A percentile compares a stretch with the other conserved stretches of the same genome.
phyloP scores from a whole-genome alignment of 2,113 vertebrate genomes.

The Antidorcas marsupialis region DNA sequence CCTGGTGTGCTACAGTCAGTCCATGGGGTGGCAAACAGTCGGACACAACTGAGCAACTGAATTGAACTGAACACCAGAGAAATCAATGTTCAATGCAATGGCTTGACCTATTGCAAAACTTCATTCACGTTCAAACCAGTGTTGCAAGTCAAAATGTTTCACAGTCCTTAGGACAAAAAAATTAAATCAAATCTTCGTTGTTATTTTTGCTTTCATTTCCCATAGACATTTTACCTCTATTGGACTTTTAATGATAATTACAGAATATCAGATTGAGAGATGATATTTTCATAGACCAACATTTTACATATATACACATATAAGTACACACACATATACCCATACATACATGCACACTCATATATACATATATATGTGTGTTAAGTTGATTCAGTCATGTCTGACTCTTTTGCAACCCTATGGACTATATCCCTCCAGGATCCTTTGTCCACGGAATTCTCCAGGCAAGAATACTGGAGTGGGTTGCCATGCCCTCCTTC shows the following conservation, averaged over 20 bases:
- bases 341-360: not conserved
- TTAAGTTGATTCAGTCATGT: not conserved
- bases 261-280: not conserved
- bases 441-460: not conserved
- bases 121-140: not conserved
- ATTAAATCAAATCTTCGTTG: not conserved
- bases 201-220: not conserved
- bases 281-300: not conserved
- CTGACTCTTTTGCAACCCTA: not conserved
- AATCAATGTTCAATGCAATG: not conserved
- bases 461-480: not conserved
- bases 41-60: not conserved
- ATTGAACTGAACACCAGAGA: constrained; percentile 20
- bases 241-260: not conserved
- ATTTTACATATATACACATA: not conserved
- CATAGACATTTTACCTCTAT: not conserved
- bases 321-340: fast-evolving
- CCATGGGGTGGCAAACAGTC: not conserved
- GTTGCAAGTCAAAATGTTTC: not conserved
- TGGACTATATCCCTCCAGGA: not conserved
- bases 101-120: not conserved
- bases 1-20: not conserved
- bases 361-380: not conserved
- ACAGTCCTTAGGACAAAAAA: constrained; percentile 13
- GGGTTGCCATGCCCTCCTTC: not conserved